Conservation (phyloP, 2,113 vertebrate species). For the Laticauda colubrina region DNA sequence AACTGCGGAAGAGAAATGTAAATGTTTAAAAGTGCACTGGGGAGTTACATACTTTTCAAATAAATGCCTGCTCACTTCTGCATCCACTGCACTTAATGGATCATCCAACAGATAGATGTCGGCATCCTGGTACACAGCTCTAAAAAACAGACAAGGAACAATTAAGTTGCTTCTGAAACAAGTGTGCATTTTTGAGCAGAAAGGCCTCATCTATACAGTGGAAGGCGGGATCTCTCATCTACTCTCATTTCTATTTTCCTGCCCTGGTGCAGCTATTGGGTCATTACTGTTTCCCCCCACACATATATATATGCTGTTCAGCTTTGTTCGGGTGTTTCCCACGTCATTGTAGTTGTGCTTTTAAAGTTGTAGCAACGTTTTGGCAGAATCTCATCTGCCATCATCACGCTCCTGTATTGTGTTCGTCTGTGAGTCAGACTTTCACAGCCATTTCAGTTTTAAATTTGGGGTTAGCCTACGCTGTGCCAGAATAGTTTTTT, state of each 20-base stretch:
- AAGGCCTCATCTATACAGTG: neutral
- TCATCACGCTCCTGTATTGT: too few species aligned
- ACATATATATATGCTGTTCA: too few species aligned
- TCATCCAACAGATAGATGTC: slow-evolving; percentile 96
- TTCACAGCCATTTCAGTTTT: too few species aligned
- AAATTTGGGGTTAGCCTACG: too few species aligned
- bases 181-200: neutral
- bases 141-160: slow-evolving; percentile 49
- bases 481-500: too few species aligned
- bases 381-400: too few species aligned
- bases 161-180: neutral
- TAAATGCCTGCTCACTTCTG: slow-evolving; percentile 88
- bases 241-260: neutral
- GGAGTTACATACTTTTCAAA: slow-evolving; percentile 86
- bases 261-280: neutral
- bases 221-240: neutral
- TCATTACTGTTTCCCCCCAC: neutral
- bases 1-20: neutral
- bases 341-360: too few species aligned
- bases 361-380: too few species aligned
- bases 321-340: too few species aligned
- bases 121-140: slow-evolving; percentile 93
- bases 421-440: too few species aligned
- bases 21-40: neutral
- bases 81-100: slow-evolving; percentile 92